Conservation (phyloP, 2,797 vertebrate species). For the Fistularia tabacaria region DNA sequence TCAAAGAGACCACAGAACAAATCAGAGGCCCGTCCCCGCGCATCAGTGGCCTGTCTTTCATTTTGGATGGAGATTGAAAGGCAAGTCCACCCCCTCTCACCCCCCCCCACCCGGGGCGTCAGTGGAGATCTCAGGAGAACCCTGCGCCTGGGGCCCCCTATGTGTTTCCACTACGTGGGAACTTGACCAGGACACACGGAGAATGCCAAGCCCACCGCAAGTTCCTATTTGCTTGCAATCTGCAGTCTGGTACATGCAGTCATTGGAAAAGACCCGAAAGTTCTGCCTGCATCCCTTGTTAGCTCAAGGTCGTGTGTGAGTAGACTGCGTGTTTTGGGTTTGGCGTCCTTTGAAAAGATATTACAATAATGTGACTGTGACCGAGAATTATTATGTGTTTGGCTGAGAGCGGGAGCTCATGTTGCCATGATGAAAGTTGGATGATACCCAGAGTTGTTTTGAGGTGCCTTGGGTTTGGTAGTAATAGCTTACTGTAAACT, state of each 20-base stretch:
- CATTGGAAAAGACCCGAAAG: constrained; percentile 39
- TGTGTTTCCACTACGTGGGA: constrained; percentile 56
- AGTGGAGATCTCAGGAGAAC: constrained; percentile 45
- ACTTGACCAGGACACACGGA: constrained; percentile 26
- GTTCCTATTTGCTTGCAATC: constrained; percentile 26
- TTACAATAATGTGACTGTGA: constrained; percentile 58
- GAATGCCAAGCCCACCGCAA: constrained; percentile 44
- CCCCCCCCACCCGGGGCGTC: constrained; percentile 21
- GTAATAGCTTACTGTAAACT: constrained; percentile 53
- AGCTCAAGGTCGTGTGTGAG: constrained; percentile 67
- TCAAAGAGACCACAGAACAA: constrained; percentile 74
- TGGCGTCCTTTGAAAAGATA: constrained; percentile 66
- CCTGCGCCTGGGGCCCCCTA: constrained; percentile 38
- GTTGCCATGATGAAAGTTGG: constrained; percentile 46
- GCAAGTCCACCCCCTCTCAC: constrained; percentile 38
- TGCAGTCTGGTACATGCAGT: constrained; percentile 34
- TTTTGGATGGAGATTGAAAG: constrained; percentile 66
- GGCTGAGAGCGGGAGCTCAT: constrained; percentile 40
- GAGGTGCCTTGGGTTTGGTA: constrained; percentile 54
- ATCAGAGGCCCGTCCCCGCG: constrained; percentile 64
- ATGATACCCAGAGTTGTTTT: constrained; percentile 51
- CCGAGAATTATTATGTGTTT: constrained; percentile 62
- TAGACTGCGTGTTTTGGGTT: constrained; percentile 62
- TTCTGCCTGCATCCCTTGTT: constrained; percentile 49
- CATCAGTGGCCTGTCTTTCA: constrained; percentile 61